These are phyloP conservation scores for Allophyes oxyacanthae DNA, from an alignment of 2,888 invertebrate species.

Conservation along the genomic window DNA sequence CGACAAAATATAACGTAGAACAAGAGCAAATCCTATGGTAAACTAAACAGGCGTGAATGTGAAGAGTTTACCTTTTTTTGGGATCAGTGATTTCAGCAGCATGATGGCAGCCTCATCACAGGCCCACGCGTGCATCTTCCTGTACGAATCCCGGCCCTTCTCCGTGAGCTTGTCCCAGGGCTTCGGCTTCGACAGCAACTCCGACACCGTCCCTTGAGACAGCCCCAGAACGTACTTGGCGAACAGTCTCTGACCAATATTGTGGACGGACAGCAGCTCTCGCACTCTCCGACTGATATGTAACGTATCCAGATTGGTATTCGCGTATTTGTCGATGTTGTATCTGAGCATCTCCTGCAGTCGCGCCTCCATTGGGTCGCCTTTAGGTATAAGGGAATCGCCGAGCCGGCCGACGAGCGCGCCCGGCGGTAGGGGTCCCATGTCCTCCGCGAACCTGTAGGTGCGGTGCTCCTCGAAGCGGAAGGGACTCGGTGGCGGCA, in stretches of 20 bases:
- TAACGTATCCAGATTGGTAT: conserved; percentile 97
- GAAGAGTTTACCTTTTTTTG: conserved; percentile 95
- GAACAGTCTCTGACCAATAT: conserved; percentile 99
- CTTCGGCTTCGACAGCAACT: conserved; percentile 99
- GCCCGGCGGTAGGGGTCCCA: conserved; percentile 93
- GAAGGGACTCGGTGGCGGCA: conserved; percentile 91
- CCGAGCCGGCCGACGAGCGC: conserved; percentile 95
- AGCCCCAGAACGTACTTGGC: conserved; percentile 99
- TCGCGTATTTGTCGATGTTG: conserved; percentile 98
- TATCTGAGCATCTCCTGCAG: conserved; percentile 97
- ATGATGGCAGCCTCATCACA: conserved; percentile 99
- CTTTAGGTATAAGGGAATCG: conserved; percentile 97
- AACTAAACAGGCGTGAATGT: conserved; percentile 31
- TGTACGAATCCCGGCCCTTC: conserved; percentile 99
- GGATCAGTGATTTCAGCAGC: conserved; percentile 99
- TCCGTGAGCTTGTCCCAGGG: conserved; percentile 99
- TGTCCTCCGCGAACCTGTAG: conserved; percentile 95
- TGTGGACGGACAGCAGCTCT: conserved; percentile 98
- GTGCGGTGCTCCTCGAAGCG: conserved; percentile 94
- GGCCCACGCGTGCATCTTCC: conserved; percentile 99
- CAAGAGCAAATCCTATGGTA: conserved; percentile 8
- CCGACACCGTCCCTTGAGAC: conserved; percentile 99
- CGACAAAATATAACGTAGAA: conserved; percentile 9
- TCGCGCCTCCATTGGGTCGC: conserved; percentile 97
- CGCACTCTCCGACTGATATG: conserved; percentile 97